Percentiles rank a stretch among this genome's conserved stretches.
Conservation (phyloP, 2,113 vertebrate genomes). For the Falcunculus frontatus region DNA sequence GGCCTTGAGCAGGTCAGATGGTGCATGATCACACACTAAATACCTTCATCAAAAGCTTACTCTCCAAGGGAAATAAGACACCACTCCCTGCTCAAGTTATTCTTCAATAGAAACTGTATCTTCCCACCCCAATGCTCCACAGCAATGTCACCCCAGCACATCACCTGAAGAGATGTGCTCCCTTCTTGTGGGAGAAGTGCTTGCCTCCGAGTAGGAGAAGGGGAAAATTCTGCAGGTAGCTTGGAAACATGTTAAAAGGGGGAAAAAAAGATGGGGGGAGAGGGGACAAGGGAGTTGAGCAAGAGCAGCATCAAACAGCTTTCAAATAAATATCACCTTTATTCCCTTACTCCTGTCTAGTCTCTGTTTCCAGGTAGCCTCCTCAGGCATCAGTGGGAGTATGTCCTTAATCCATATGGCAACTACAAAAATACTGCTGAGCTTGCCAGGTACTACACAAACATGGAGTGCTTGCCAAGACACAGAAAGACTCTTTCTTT, state of each 20-base stretch:
- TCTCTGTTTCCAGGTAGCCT: too few species aligned
- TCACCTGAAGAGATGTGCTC: background rate
- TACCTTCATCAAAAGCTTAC: background rate
- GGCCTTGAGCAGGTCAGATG: background rate
- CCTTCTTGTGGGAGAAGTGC: background rate
- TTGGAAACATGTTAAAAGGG: background rate
- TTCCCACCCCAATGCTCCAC: background rate
- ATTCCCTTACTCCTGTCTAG: too few species aligned
- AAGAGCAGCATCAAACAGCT: background rate
- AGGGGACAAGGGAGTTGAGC: background rate
- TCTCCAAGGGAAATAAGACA: background rate
- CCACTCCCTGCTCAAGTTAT: background rate
- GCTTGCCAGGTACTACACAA: background rate
- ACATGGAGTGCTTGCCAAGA: background rate
- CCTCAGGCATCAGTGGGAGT: too few species aligned
- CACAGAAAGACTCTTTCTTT: background rate
- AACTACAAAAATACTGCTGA: background rate
- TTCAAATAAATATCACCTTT: too few species aligned
- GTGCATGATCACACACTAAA: background rate
- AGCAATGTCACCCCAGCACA: background rate
- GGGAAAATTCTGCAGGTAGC: background rate
- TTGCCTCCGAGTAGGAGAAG: background rate
- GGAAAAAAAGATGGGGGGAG: accelerated
- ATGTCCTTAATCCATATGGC: background rate
- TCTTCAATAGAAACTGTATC: background rate